Conservation (phyloP, 1,140 invertebrate genomes). For the Drosophila bifasciata region DNA sequence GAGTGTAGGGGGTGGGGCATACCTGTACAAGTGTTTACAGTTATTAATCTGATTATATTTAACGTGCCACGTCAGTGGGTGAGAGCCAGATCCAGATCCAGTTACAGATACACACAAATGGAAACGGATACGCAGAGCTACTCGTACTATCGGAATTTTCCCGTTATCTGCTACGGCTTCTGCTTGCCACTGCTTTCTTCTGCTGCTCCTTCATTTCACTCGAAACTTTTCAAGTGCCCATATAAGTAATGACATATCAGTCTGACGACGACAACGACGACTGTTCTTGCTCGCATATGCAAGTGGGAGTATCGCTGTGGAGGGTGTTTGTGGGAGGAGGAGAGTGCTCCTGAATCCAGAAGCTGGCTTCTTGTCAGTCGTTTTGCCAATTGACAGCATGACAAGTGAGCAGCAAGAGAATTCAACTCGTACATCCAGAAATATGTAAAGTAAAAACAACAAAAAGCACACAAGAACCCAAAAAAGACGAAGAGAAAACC, state of each 20-base stretch:
- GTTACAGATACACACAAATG: slow-evolving; percentile 3
- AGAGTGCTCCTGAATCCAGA: slow-evolving; percentile 37
- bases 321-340: slow-evolving; percentile 15
- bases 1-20: not conserved
- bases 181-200: slow-evolving; percentile 3
- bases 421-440: slow-evolving; percentile 71
- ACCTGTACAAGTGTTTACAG: slow-evolving; percentile 64
- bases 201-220: slow-evolving; percentile 63
- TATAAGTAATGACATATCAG: slow-evolving; percentile 77
- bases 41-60: slow-evolving; percentile 81
- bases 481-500: slow-evolving; percentile 10
- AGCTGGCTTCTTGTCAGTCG: slow-evolving; percentile 60
- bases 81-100: slow-evolving; percentile 3
- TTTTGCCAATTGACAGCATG: slow-evolving; percentile 79
- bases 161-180: slow-evolving; percentile 19
- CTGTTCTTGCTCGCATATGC: slow-evolving; percentile 16
- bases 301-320: slow-evolving; percentile 7
- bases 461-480: slow-evolving; percentile 37
- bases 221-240: slow-evolving; percentile 79
- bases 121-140: too few relatives aligned
- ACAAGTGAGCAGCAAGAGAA: slow-evolving; percentile 82
- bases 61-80: slow-evolving; percentile 36
- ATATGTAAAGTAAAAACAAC: slow-evolving; percentile 63
- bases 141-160: not conserved
- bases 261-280: slow-evolving; percentile 48